Evolutionary conservation across 2,888 invertebrate genomes (phyloP), one percentile per base, ranked within the genome.

Genomic region (Antheraea yamamai): DNA sequence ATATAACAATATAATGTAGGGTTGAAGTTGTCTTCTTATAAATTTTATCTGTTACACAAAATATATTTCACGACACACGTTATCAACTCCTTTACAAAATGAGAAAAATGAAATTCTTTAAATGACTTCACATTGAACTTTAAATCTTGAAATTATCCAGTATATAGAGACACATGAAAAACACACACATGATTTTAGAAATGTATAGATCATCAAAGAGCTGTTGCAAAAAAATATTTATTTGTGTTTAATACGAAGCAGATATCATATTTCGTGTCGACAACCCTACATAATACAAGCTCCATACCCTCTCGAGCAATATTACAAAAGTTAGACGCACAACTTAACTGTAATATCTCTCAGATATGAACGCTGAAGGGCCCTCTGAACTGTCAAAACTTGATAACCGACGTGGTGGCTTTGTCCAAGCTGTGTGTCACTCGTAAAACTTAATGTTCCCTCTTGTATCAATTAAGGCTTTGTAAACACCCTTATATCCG

Each of bases 291-390:
- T 23, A 72, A 26, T 52, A 68, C 75, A 87, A 92, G 92, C 87
- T 92, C 89, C 78, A 82, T 76, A 80, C 85, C 87, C 87, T 83
- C 87, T 84, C 85, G 81, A 84, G 88, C 88, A 85, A 92, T 92
- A 93, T 94, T 93, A 89, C 89, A 86, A 91, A 93, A 93, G 91
- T 94, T 93, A 78, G 78, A 79, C 82, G 81, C 82, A 80, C 85
- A 89, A 89, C 85, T 89, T 88, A 80, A 83, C 77, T 76, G 82
- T 83, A 86, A 88, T 89, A 88, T 87, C 74, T 74, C 71, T 71
- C 58, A 74, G 74, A 74, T 75, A 75, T 75, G 73, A 75, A 75
- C 75, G 73, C 68, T 73, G 68, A 61, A 74, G 74, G 71, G 71
- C 61, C 74, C 71, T 74, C 61, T 70, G 58, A 58, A 74, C 77